These are phyloP conservation scores for Odontothrips loti DNA, from an alignment of 2,888 invertebrate species.

Conservation along the genomic window DNA sequence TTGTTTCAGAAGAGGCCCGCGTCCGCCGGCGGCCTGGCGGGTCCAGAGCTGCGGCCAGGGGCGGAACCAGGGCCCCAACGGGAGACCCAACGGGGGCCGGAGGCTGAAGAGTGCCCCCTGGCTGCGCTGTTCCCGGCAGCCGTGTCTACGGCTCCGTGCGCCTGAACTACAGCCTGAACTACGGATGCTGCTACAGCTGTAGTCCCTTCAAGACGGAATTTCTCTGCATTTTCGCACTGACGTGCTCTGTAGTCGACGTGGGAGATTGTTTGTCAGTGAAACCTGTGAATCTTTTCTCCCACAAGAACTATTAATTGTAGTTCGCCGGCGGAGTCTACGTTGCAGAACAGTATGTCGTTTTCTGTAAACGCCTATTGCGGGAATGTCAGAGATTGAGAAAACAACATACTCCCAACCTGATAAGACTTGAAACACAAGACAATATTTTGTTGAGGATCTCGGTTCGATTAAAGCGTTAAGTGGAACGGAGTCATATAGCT, in stretches of 20 bases:
- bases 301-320: too few species aligned
- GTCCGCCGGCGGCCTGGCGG: background rate
- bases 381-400: too few species aligned
- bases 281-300: too few species aligned
- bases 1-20: background rate
- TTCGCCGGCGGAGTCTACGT: too few species aligned
- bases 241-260: background rate
- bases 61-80: background rate
- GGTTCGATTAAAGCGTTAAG: background rate
- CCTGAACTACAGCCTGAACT: background rate
- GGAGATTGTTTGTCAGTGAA: background rate
- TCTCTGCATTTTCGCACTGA: too few species aligned
- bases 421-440: slow-evolving; percentile 10
- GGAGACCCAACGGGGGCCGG: background rate
- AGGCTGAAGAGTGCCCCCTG: background rate
- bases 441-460: background rate
- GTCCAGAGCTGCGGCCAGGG: background rate
- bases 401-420: too few species aligned
- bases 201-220: too few species aligned
- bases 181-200: too few species aligned
- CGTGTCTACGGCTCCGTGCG: background rate
- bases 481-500: background rate
- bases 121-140: background rate
- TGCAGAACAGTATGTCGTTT: too few species aligned
- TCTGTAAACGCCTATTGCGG: too few species aligned